These are phyloP conservation scores for Formica exsecta DNA, from an alignment of 1,140 invertebrate genomes.

Conservation along the genomic window DNA sequence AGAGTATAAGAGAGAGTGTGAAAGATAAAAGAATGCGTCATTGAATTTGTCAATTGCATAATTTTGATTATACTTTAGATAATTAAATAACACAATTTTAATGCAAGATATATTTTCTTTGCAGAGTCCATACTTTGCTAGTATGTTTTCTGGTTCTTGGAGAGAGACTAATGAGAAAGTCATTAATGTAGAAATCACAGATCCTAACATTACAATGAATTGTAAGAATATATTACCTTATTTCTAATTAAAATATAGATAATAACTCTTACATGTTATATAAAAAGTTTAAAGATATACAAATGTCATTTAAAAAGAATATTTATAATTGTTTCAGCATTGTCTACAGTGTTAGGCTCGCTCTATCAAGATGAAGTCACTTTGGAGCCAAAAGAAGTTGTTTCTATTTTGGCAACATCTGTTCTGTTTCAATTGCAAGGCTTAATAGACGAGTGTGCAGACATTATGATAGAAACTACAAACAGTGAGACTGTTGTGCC, in stretches of 20 bases:
- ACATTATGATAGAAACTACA: conserved; percentile 92
- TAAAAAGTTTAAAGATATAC: background rate
- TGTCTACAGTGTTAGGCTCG: conserved; percentile 92
- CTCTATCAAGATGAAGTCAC: conserved; percentile 93
- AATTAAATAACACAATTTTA: background rate
- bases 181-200: conserved; percentile 91
- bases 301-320: background rate
- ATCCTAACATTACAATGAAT: conserved; percentile 91
- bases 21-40: background rate
- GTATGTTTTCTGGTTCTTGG: conserved; percentile 95
- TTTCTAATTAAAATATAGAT: background rate
- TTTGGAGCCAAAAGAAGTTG: conserved; percentile 90
- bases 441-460: conserved; percentile 91
- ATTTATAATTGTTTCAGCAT: conserved; percentile 84
- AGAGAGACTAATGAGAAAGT: conserved; percentile 90
- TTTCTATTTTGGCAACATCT: conserved; percentile 92
- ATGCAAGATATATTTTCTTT: conserved; percentile 67
- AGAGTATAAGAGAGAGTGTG: no score
- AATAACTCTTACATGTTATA: background rate
- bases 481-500: conserved; percentile 90
- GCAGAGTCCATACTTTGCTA: conserved; percentile 93
- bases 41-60: background rate
- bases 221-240: conserved; percentile 85
- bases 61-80: background rate
- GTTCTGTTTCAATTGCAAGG: conserved; percentile 92